phyloP scores from a whole-genome alignment of 2,888 invertebrate species.

The Ferrisia virgata region DNA sequence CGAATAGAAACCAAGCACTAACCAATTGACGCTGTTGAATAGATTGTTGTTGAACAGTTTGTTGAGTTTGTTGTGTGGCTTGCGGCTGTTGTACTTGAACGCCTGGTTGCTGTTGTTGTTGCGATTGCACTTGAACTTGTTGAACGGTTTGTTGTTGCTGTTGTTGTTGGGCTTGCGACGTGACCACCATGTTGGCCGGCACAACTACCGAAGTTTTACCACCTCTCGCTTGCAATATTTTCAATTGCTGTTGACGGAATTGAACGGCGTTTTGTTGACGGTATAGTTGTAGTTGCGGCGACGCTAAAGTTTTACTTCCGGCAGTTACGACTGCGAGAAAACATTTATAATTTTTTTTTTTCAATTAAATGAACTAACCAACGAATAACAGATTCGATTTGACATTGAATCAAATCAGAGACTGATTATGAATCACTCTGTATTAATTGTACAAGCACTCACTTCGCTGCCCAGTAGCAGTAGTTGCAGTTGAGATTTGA shows the following conservation, averaged over 20 bases:
- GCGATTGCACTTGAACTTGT: conserved; percentile 54
- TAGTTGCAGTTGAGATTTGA: conserved; percentile 18
- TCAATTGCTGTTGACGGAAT: conserved; percentile 46
- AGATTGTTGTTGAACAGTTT: neutral
- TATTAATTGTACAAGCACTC: neutral
- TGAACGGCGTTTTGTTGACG: conserved; percentile 59
- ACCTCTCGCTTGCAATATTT: conserved; percentile 57
- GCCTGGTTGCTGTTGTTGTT: conserved; percentile 50
- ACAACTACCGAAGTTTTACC: conserved; percentile 38
- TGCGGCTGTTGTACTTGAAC: conserved; percentile 49
- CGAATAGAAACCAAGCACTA: neutral
- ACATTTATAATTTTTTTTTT: too few relatives aligned
- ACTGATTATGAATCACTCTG: neutral
- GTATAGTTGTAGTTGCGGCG: conserved; percentile 62
- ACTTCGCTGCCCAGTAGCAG: conserved; percentile 28
- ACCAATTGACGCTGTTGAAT: conserved; percentile 46
- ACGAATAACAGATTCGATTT: neutral
- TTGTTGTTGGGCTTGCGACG: conserved; percentile 50
- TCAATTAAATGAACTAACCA: too few relatives aligned
- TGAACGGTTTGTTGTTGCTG: conserved; percentile 55
- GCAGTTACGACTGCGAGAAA: conserved; percentile 50
- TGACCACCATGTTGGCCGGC: conserved; percentile 37
- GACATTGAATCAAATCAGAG: conserved; percentile 15
- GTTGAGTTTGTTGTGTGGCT: conserved; percentile 46
- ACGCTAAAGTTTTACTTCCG: conserved; percentile 58